Percentiles rank a stretch among this genome's conserved stretches.
These are phyloP conservation scores for Gila orcuttii DNA, from an alignment of 2,113 vertebrate species.

Conservation along the genomic window DNA sequence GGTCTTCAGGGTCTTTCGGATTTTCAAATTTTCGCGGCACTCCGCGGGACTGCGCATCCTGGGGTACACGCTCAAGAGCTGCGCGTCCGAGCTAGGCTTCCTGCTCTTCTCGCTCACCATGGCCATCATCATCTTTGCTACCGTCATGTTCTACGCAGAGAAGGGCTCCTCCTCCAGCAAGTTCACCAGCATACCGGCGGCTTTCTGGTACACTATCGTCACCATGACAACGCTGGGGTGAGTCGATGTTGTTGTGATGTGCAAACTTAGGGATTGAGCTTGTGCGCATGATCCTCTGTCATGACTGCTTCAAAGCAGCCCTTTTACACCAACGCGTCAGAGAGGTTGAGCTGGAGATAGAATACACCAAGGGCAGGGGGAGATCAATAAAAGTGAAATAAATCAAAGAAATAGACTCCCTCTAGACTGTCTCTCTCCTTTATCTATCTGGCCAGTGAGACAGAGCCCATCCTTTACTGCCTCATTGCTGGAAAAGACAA, in stretches of 20 bases:
- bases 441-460: not conserved
- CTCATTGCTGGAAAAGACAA: not conserved
- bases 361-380: slow-evolving; percentile 13
- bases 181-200: slow-evolving; percentile 97
- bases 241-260: slow-evolving; percentile 66
- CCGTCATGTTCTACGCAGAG: slow-evolving; percentile 99
- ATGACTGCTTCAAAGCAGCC: slow-evolving; percentile 21
- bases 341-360: slow-evolving; percentile 74
- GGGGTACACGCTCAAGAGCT: slow-evolving; percentile 96
- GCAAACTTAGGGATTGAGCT: slow-evolving; percentile 12
- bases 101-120: slow-evolving; percentile 98
- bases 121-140: slow-evolving; percentile 99
- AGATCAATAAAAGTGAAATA: slow-evolving; percentile 40
- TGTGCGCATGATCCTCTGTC: slow-evolving; percentile 21
- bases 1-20: slow-evolving; percentile 96
- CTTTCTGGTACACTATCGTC: slow-evolving; percentile 99
- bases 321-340: slow-evolving; percentile 75
- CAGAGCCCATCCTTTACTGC: not conserved
- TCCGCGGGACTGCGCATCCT: slow-evolving; percentile 95
- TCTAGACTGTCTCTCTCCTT: not conserved
- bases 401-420: slow-evolving; percentile 23
- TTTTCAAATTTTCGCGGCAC: slow-evolving; percentile 98
- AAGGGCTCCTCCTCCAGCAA: slow-evolving; percentile 92
- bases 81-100: slow-evolving; percentile 97
- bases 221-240: slow-evolving; percentile 99